phyloP scores from a whole-genome alignment of 2,888 invertebrate species.

The Prosopocoilus inquinatus region DNA sequence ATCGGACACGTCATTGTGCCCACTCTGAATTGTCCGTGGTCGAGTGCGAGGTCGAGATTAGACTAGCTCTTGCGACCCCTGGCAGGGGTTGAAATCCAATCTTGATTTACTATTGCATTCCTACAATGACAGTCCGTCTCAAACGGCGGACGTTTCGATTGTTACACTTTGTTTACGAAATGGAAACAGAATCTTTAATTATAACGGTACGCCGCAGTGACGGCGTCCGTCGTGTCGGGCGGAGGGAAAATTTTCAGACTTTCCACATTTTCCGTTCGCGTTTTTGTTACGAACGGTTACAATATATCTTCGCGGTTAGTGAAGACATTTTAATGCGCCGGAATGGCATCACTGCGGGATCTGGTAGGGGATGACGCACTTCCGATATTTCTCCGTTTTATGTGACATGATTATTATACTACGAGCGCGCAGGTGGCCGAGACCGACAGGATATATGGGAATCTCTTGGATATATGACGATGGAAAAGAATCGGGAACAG shows the following conservation, averaged over 20 bases:
- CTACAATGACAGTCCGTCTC: slow-evolving; percentile 49
- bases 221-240: neutral
- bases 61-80: slow-evolving; percentile 48
- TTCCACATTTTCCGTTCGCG: too few species aligned
- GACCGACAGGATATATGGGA: slow-evolving; percentile 41
- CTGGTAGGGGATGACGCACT: slow-evolving; percentile 31
- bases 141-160: slow-evolving; percentile 37
- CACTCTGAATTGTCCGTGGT: slow-evolving; percentile 33
- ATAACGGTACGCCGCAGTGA: neutral
- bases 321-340: slow-evolving; percentile 9
- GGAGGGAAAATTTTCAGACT: too few species aligned
- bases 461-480: slow-evolving; percentile 39
- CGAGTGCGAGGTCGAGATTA: slow-evolving; percentile 52
- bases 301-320: neutral
- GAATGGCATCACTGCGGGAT: slow-evolving; percentile 8
- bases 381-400: slow-evolving; percentile 47
- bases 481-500: slow-evolving; percentile 21
- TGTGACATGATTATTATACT: slow-evolving; percentile 51
- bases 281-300: too few species aligned
- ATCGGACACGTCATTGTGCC: slow-evolving; percentile 49
- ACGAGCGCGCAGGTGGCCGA: slow-evolving; percentile 45
- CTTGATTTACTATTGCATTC: slow-evolving; percentile 54
- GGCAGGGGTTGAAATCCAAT: slow-evolving; percentile 50
- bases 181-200: neutral
- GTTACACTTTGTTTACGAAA: slow-evolving; percentile 45